Base-by-base conservation (phyloP, 2,888 invertebrate species). In the Galeruca laticollis region DNA sequence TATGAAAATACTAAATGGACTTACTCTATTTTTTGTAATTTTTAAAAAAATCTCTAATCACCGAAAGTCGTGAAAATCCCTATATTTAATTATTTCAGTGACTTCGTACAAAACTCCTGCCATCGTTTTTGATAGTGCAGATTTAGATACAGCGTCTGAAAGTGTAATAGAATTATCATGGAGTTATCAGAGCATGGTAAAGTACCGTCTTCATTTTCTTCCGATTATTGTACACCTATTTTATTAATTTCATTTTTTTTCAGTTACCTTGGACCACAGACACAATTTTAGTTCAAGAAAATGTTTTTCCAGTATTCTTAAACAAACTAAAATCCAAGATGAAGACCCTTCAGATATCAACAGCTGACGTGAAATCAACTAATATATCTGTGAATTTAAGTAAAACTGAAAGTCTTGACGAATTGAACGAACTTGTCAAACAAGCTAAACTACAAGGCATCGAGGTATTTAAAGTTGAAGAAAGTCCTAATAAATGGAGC, bases 111-210 rank as follows among this genome's bases (percentile, higher is more conserved):
- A 75, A 73, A 86, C 85, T 54, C 85, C 88, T 1, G 85, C 88
- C 73, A 81, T 89, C 47, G 85, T 89, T 64, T 89, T 88, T 81
- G 88, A 89, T 69, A 82, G 84, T 56, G 87, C 88, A 10, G 90
- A 90, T 81, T 76, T 89, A 47, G 88, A 89, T 83, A 88, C 89
- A 59, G 87, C 88, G 1, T 86, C 87, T 60, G 87, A 88, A 74
- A 84, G 85, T 40, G 83, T 87, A 5, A 84, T 88, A 43, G 86
- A 87, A 72, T 87, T 87, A 20, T 86, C 87, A 31, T 89, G 88
- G 87, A 85, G 86, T 65, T 87, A 88, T 77, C 86, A 86, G 74
- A 88, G 88, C 70, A 85, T 87, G 86, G 88, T 88, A 78, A 76
- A 43, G 18, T 49, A 20, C 8, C 10, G n/a, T 21, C 56, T 37